phyloP scores from a whole-genome alignment of 2,797 vertebrate genomes.

The Parauchenoglanis punctatus region DNA sequence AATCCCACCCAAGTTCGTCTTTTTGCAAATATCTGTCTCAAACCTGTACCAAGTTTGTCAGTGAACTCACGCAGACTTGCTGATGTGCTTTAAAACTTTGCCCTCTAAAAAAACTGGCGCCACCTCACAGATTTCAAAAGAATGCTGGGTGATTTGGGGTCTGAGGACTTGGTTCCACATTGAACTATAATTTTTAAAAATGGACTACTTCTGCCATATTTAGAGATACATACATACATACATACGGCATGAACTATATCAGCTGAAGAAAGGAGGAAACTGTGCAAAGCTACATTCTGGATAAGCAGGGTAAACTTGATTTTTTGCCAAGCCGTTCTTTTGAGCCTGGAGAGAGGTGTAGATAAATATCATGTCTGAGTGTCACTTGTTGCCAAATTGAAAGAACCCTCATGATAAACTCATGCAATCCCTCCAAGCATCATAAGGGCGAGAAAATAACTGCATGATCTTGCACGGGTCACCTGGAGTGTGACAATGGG shows the following conservation, averaged over 20 bases:
- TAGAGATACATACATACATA: background rate
- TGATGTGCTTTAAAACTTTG: background rate
- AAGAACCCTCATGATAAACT: constrained; percentile 73
- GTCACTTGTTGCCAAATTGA: constrained; percentile 74
- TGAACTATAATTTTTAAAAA: background rate
- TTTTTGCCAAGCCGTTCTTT: background rate
- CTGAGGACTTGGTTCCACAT: background rate
- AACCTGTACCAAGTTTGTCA: background rate
- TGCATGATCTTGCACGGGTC: background rate
- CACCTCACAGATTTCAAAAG: background rate
- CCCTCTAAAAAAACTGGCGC: background rate
- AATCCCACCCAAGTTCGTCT: background rate
- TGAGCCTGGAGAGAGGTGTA: constrained; percentile 3
- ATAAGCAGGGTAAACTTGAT: background rate
- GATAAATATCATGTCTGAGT: constrained; percentile 74
- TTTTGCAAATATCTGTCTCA: background rate
- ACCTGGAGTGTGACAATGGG: constrained; percentile 41
- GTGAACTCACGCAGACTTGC: background rate
- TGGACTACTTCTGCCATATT: background rate
- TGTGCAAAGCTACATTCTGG: background rate
- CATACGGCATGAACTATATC: too few relatives aligned
- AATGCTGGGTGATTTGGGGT: background rate
- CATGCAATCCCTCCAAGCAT: constrained; percentile 65
- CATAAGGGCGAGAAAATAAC: constrained; percentile 42
- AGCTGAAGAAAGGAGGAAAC: background rate